A percentile compares a stretch with the other conserved stretches of the same genome.
Evolutionary conservation across 2,888 invertebrate species (phyloP).

Genomic region (Trisateles emortualis): DNA sequence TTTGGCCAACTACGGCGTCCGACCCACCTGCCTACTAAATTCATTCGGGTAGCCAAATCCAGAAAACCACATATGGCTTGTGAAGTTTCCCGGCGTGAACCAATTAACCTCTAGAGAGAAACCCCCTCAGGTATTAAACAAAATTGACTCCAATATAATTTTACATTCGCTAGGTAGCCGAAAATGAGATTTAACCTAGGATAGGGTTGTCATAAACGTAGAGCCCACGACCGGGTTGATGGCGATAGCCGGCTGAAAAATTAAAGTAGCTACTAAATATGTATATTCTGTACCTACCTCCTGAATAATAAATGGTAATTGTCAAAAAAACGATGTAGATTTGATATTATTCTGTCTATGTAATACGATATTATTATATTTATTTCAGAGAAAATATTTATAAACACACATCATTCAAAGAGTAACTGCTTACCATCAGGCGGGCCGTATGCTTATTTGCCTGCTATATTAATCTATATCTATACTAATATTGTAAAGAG

Average conservation of each 20-base stretch:
- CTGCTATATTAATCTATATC: too few relatives aligned
- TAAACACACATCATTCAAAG: too few relatives aligned
- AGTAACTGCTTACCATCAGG: too few relatives aligned
- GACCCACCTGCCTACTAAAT: constrained; percentile 58
- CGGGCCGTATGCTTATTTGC: too few relatives aligned
- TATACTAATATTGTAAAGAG: too few relatives aligned
- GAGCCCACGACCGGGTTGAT: constrained; percentile 24
- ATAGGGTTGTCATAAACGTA: constrained; percentile 45
- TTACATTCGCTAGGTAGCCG: constrained; percentile 57
- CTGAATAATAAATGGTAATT: background rate
- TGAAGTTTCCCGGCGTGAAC: constrained; percentile 66
- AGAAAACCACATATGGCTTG: constrained; percentile 73
- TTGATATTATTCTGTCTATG: too few relatives aligned
- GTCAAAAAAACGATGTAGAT: too few relatives aligned
- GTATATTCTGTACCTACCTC: too few relatives aligned
- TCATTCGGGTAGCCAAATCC: constrained; percentile 63
- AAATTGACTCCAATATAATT: constrained; percentile 77
- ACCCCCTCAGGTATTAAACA: constrained; percentile 64
- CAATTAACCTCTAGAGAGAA: constrained; percentile 70
- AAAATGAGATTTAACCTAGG: constrained; percentile 60
- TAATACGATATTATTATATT: too few relatives aligned
- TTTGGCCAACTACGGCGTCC: constrained; percentile 43
- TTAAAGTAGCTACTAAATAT: constrained; percentile 30
- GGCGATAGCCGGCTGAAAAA: constrained; percentile 36
- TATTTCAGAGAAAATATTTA: too few relatives aligned